Conservation (phyloP, 2,797 vertebrate genomes). For the Acrocephalus scirpaceus region DNA sequence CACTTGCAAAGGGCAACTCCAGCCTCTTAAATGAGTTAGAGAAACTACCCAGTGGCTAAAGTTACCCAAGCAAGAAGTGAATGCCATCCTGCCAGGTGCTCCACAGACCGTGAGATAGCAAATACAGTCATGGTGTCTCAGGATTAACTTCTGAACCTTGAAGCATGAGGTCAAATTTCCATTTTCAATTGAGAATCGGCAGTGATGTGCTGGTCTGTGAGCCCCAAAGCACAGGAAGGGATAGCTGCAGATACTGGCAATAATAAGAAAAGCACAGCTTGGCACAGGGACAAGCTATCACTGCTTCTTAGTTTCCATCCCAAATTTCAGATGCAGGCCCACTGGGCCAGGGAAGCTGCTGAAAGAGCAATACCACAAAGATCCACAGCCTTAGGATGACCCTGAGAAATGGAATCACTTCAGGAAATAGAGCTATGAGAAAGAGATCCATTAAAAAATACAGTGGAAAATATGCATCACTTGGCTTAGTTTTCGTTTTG, state of each 20-base stretch:
- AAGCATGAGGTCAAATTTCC: neutral
- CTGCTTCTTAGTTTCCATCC: neutral
- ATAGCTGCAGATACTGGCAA: neutral
- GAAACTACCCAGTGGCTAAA: neutral
- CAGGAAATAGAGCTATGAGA: conserved; percentile 2
- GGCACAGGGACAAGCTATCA: neutral
- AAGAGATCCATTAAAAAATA: neutral
- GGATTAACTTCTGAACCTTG: neutral
- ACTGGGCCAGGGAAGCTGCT: neutral
- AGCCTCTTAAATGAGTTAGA: neutral
- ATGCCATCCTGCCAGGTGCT: neutral
- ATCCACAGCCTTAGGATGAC: neutral
- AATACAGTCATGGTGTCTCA: neutral
- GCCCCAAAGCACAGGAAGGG: neutral
- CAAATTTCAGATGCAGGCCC: neutral
- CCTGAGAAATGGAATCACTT: neutral
- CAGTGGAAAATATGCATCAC: conserved; percentile 16
- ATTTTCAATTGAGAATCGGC: neutral
- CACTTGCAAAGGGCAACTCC: neutral
- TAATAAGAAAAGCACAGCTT: neutral
- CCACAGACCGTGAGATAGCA: neutral
- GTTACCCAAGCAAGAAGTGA: neutral
- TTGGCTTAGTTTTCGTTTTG: conserved; percentile 16
- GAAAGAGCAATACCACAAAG: neutral
- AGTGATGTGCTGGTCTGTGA: neutral